These are phyloP conservation scores for Brachyptera risi DNA, from an alignment of 2,888 invertebrate species.

Conservation along the genomic window DNA sequence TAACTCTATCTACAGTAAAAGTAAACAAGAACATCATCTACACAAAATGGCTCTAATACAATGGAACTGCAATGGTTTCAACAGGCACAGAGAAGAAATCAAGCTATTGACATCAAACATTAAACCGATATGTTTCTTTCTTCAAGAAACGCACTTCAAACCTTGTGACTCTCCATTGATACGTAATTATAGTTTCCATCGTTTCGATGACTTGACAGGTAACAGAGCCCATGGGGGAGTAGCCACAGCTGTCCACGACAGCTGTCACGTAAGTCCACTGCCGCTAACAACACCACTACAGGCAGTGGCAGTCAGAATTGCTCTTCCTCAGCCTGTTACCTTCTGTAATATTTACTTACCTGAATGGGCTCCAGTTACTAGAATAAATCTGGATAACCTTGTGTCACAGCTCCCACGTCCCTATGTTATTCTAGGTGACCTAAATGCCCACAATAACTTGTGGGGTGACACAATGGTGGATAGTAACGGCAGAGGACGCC, in stretches of 20 bases:
- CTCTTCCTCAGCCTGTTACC: not conserved
- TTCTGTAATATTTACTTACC: slow-evolving; percentile 1
- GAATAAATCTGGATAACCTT: too few species aligned
- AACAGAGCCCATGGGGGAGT: not conserved
- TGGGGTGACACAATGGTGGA: too few species aligned
- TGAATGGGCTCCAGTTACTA: too few species aligned
- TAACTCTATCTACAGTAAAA: too few species aligned
- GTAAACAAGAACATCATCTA: too few species aligned
- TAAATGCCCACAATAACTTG: too few species aligned
- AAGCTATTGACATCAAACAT: not conserved
- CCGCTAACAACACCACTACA: not conserved
- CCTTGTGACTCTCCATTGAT: not conserved
- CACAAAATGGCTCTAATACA: slow-evolving; percentile 5
- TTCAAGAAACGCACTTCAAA: not conserved
- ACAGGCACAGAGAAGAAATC: not conserved
- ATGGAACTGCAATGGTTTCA: not conserved
- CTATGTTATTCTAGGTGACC: too few species aligned
- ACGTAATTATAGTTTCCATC: not conserved
- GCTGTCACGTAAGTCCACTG: not conserved
- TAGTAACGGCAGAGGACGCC: too few species aligned
- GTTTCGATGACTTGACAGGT: not conserved
- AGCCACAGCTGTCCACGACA: not conserved
- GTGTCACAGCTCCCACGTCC: too few species aligned
- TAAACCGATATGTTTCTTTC: not conserved
- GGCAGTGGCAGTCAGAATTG: not conserved